Conservation (phyloP, 1,140 invertebrate genomes). For the Lordiphosa mommai region DNA sequence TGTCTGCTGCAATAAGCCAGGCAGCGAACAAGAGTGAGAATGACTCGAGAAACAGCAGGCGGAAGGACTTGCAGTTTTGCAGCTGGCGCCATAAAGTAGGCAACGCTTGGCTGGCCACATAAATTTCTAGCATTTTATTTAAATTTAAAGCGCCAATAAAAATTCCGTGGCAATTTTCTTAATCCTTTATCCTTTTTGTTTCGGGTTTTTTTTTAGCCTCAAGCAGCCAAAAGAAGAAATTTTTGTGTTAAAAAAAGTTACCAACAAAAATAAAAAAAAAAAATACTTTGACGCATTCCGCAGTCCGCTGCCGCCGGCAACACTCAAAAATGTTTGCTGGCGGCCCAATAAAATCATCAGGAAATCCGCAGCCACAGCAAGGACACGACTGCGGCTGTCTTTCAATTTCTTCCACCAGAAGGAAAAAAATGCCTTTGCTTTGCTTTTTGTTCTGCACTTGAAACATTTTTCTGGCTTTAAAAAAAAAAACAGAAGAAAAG, state of each 20-base stretch:
- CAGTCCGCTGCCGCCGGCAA: constrained; percentile 66
- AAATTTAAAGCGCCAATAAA: constrained; percentile 39
- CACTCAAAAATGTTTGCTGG: constrained; percentile 75
- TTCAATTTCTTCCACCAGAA: constrained; percentile 48
- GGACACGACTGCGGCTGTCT: constrained; percentile 40
- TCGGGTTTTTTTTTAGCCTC: constrained; percentile 25
- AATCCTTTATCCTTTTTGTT: constrained; percentile 65
- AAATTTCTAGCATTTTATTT: constrained; percentile 59
- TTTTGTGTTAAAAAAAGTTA: constrained; percentile 44
- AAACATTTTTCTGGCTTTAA: constrained; percentile 58
- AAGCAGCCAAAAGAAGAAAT: constrained; percentile 21
- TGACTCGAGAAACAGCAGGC: constrained; percentile 22
- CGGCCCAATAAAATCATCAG: constrained; percentile 75
- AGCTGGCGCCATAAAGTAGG: constrained; percentile 27
- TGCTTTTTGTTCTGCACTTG: constrained; percentile 44
- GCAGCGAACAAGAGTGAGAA: constrained; percentile 31
- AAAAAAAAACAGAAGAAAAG: constrained; percentile 21
- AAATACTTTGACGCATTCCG: constrained; percentile 71
- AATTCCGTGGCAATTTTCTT: constrained; percentile 63
- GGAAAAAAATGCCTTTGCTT: constrained; percentile 55
- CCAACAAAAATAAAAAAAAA: constrained; percentile 5
- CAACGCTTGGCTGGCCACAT: constrained; percentile 26
- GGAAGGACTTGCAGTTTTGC: constrained; percentile 13
- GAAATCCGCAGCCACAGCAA: constrained; percentile 50
- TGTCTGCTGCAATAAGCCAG: constrained; percentile 52